Conservation (phyloP, 2,888 invertebrate genomes). For the Peribatodes rhomboidaria region DNA sequence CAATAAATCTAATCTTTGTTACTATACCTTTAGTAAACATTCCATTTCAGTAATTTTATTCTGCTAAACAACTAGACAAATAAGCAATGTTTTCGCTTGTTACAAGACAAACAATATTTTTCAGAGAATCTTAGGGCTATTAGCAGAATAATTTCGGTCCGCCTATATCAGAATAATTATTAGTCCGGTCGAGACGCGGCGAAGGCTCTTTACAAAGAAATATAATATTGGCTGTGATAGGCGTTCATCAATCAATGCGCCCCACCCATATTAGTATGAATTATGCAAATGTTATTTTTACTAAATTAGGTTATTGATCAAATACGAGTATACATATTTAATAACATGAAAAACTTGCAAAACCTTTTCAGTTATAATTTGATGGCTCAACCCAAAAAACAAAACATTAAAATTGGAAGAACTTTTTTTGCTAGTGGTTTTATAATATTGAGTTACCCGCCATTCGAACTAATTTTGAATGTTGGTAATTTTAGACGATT, state of each 20-base stretch:
- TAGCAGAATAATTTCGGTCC: not conserved
- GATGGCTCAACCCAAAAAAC: too few relatives aligned
- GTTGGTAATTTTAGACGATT: slow-evolving; percentile 54
- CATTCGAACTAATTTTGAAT: slow-evolving; percentile 24
- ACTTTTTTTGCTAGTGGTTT: slow-evolving; percentile 1
- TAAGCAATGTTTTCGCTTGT: too few relatives aligned
- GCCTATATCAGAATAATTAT: not conserved
- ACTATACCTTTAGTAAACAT: too few relatives aligned
- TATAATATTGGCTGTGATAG: not conserved
- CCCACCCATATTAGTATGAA: slow-evolving; percentile 7
- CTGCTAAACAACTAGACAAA: too few relatives aligned
- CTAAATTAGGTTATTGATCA: not conserved
- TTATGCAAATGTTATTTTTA: not conserved
- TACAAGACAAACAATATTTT: not conserved
- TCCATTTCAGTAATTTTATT: too few relatives aligned
- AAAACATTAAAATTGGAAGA: not conserved
- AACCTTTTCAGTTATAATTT: too few relatives aligned
- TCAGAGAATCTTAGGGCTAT: not conserved
- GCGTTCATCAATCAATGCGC: slow-evolving; percentile 1
- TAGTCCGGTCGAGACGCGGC: not conserved
- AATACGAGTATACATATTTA: too few relatives aligned
- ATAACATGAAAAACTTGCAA: too few relatives aligned
- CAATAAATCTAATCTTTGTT: not conserved
- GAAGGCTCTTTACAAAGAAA: not conserved
- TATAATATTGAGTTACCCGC: slow-evolving; percentile 11